Conservation (phyloP, 1,140 invertebrate species). For the Zaprionus ghesquierei region DNA sequence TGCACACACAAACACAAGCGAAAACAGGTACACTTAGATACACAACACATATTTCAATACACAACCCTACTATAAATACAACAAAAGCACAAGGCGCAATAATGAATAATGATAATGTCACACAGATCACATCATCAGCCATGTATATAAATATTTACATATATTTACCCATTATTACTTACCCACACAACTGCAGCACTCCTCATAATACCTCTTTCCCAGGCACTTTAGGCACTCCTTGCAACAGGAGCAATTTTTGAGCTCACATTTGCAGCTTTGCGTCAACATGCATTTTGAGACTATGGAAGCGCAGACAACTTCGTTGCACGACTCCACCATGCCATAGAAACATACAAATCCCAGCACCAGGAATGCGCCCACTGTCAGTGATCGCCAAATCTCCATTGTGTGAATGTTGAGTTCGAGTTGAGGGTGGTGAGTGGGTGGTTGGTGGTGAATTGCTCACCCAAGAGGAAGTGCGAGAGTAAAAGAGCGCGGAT, state of each 20-base stretch:
- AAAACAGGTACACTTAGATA: conserved; percentile 13
- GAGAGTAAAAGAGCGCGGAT: not conserved
- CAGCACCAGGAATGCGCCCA: conserved; percentile 63
- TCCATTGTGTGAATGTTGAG: conserved; percentile 51
- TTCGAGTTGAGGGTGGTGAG: not conserved
- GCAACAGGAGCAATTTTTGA: conserved; percentile 95
- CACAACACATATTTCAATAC: conserved; percentile 16
- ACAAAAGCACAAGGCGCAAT: conserved; percentile 51
- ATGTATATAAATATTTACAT: not conserved
- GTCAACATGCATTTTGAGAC: conserved; percentile 98
- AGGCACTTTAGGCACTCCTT: conserved; percentile 96
- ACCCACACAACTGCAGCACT: conserved; percentile 96
- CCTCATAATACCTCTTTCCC: conserved; percentile 92
- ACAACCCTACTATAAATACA: conserved; percentile 31
- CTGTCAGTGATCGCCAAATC: conserved; percentile 68
- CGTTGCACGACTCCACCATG: conserved; percentile 78
- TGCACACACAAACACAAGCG: conserved; percentile 6
- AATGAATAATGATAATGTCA: conserved; percentile 48
- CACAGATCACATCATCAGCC: conserved; percentile 60
- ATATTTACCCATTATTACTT: conserved; percentile 32
- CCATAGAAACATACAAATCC: conserved; percentile 65
- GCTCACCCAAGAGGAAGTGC: not conserved
- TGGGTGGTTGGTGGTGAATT: not conserved
- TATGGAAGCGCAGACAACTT: conserved; percentile 86
- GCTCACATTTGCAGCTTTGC: conserved; percentile 96